Conservation (phyloP, 2,888 invertebrate genomes). For the Camponotus fellah region DNA sequence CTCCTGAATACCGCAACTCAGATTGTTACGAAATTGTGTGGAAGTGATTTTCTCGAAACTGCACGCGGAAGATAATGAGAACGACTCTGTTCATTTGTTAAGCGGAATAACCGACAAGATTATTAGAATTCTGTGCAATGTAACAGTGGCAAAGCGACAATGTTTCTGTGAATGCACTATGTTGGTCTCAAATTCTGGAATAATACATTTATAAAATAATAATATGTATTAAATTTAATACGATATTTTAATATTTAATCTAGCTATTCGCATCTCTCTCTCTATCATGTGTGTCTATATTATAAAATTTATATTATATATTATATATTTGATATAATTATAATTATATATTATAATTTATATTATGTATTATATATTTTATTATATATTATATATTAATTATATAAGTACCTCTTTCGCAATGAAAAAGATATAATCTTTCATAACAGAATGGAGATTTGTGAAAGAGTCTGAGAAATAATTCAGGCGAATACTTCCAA, state of each 20-base stretch:
- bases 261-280: background rate
- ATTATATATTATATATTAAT: background rate
- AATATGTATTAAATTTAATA: background rate
- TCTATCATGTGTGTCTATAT: background rate
- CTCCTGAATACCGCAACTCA: slow-evolving; percentile 38
- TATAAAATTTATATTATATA: background rate
- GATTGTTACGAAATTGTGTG: slow-evolving; percentile 54
- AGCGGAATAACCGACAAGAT: slow-evolving; percentile 45
- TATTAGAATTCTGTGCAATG: slow-evolving; percentile 43
- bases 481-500: slow-evolving; percentile 44
- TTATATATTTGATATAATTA: background rate
- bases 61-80: slow-evolving; percentile 43
- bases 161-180: background rate
- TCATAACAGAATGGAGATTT: background rate
- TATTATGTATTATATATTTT: background rate
- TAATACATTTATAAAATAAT: slow-evolving; percentile 14
- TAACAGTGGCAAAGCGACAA: slow-evolving; percentile 21
- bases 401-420: background rate
- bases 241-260: background rate
- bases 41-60: slow-evolving; percentile 54
- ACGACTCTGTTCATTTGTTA: slow-evolving; percentile 52
- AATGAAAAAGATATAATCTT: background rate
- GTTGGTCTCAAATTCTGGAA: background rate
- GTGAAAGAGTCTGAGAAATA: slow-evolving; percentile 27
- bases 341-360: background rate